A percentile compares a stretch with the other conserved stretches of the same genome.
phyloP scores from a whole-genome alignment of 2,113 vertebrate species.

The Psephotus haematonotus region DNA sequence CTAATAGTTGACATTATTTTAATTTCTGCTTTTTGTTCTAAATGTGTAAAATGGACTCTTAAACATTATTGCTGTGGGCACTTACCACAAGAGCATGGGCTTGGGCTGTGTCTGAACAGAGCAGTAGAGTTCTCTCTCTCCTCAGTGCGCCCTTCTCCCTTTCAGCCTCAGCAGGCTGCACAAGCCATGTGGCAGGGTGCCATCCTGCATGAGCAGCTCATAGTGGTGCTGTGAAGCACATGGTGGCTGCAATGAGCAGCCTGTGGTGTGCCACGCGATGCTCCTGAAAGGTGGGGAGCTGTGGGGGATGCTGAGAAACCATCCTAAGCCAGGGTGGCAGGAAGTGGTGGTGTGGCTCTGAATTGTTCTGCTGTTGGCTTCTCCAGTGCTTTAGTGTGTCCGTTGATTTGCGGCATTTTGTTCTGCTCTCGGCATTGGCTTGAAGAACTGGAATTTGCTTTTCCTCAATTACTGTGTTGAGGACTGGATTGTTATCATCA shows the following conservation, averaged over 20 bases:
- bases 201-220: rapidly evolving
- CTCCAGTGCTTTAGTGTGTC: neutral
- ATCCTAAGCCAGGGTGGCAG: neutral
- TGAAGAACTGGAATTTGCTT: neutral
- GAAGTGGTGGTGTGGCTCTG: neutral
- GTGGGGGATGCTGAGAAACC: neutral
- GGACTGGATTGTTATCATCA: neutral
- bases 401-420: rapidly evolving
- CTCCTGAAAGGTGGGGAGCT: neutral
- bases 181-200: neutral
- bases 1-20: neutral
- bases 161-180: neutral
- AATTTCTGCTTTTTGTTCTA: neutral
- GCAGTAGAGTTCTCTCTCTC: neutral
- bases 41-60: neutral
- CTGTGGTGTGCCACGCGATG: rapidly evolving
- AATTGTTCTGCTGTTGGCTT: neutral
- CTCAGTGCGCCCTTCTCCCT: neutral
- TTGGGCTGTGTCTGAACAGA: neutral
- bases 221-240: rapidly evolving
- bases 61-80: neutral
- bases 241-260: neutral
- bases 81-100: neutral
- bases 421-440: neutral
- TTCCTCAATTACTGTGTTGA: neutral